Conservation (phyloP, 2,797 vertebrate genomes). For the Ctenopoma multispine region DNA sequence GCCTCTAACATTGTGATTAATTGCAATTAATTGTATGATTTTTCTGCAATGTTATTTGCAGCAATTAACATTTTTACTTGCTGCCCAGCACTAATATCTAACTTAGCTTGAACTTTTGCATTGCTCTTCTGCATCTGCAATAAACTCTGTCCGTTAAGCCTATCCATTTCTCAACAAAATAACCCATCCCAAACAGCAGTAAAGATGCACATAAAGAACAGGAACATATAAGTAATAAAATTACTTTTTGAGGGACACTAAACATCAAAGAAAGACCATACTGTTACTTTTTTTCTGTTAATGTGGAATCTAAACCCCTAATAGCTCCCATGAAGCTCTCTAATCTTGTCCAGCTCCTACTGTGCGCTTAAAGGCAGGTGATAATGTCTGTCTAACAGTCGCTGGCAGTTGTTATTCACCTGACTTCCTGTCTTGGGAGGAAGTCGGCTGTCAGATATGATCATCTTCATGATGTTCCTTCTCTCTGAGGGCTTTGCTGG, state of each 20-base stretch:
- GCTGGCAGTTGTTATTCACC: conserved; percentile 57
- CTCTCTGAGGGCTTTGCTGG: conserved; percentile 58
- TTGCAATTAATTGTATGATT: no score
- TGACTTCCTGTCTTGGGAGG: conserved; percentile 69
- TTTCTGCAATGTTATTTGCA: no score
- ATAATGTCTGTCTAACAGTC: conserved; percentile 43
- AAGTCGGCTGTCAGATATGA: conserved; percentile 65
- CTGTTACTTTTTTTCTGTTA: neutral
- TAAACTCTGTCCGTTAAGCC: no score
- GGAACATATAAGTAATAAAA: neutral
- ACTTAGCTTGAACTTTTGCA: no score
- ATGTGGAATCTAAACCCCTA: conserved; percentile 54
- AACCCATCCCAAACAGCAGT: conserved; percentile 2
- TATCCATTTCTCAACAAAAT: no score
- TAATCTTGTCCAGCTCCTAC: conserved; percentile 58
- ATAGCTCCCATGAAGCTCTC: conserved; percentile 34
- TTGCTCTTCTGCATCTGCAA: no score
- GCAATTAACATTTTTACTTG: no score
- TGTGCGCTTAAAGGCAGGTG: conserved; percentile 62
- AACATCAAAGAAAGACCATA: conserved; percentile 49
- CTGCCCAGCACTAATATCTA: no score
- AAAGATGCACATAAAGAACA: conserved; percentile 19
- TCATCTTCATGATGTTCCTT: conserved; percentile 51
- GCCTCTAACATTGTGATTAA: no score
- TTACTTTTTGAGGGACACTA: neutral